Conservation (phyloP, 2,113 vertebrate species). For the Scolopax mira region DNA sequence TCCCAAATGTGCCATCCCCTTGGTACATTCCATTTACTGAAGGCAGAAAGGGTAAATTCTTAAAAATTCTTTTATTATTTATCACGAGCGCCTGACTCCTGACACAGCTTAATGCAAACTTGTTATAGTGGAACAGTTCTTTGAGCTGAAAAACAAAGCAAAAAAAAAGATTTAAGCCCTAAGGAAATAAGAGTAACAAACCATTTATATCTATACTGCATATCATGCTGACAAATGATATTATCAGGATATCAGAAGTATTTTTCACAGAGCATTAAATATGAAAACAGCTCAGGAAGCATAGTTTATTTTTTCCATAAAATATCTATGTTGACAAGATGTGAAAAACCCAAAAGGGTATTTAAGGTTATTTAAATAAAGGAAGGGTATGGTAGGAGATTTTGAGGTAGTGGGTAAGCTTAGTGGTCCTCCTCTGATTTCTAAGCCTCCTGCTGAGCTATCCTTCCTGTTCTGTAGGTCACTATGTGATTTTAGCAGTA, state of each 20-base stretch:
- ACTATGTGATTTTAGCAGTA: not conserved
- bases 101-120: not conserved
- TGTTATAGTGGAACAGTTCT: not conserved
- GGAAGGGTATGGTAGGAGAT: not conserved
- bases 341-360: not conserved
- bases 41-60: not conserved
- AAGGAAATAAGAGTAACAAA: not conserved
- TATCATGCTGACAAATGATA: not conserved
- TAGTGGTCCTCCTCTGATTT: not conserved
- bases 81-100: not conserved
- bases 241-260: not conserved
- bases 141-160: not conserved
- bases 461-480: not conserved
- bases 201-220: not conserved
- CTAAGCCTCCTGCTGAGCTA: not conserved
- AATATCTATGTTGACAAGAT: not conserved
- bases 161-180: not conserved
- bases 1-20: not conserved
- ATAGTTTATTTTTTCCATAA: not conserved
- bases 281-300: not conserved
- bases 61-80: not conserved
- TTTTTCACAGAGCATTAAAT: constrained; percentile 23
- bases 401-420: not conserved
- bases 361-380: not conserved
- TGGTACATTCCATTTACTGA: not conserved